phyloP scores from a whole-genome alignment of 2,797 vertebrate genomes.

The Phaenicophaeus curvirostris region DNA sequence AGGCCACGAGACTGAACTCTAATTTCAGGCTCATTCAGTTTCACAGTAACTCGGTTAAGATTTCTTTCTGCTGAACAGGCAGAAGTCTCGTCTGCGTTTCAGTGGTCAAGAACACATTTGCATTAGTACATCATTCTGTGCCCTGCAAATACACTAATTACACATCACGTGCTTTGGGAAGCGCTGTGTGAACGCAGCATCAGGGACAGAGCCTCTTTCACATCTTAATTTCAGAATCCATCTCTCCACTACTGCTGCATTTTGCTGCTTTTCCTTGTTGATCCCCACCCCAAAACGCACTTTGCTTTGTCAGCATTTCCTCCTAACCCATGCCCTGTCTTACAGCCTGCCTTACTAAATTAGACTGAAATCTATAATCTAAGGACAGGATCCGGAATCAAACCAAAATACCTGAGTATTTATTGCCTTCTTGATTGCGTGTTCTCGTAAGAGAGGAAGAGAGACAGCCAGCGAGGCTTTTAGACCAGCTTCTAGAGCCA shows the following conservation, averaged over 20 bases:
- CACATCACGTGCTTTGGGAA: accelerated
- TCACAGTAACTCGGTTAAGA: neutral
- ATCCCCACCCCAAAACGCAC: neutral
- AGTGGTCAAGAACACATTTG: neutral
- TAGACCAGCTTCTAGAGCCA: neutral
- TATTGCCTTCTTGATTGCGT: neutral
- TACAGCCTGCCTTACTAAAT: neutral
- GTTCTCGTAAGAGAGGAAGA: conserved; percentile 3
- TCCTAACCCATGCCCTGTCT: neutral
- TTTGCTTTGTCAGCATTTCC: conserved; percentile 5
- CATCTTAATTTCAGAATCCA: neutral
- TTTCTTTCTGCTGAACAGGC: neutral
- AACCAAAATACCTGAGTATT: conserved; percentile 1
- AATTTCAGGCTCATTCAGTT: neutral
- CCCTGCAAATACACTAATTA: neutral
- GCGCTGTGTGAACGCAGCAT: accelerated
- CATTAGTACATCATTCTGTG: neutral
- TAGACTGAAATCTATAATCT: conserved; percentile 9
- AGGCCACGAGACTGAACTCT: neutral
- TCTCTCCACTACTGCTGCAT: neutral
- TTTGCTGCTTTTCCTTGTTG: neutral
- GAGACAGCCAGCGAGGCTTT: conserved; percentile 17
- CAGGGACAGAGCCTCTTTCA: neutral
- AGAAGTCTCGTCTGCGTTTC: neutral
- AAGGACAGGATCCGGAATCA: neutral